Evolutionary conservation across 2,797 vertebrate species (phyloP), one percentile per base, ranked within the genome.

Genomic region (Hipposideros larvatus): DNA sequence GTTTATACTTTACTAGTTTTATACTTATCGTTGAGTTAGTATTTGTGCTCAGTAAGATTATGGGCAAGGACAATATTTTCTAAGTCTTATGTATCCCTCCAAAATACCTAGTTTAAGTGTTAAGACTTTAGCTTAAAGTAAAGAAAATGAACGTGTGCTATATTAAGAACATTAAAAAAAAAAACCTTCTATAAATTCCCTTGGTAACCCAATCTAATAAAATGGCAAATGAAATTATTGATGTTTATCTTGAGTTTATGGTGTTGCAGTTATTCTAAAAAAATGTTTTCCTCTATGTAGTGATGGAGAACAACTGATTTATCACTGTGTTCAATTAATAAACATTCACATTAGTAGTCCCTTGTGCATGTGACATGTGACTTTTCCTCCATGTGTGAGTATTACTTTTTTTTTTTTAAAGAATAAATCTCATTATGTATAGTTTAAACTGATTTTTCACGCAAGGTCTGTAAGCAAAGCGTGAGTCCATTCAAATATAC

Each of bases 391-490:
- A 37, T 63, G 18, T 93, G 4, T 14, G 48, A 51, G 14, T 51
- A 48, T n/a, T 73, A 80, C 2, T 8, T 14, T 55, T 1, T 89
- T 92, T 89, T 92, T 83, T 78, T 28, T 2, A 10, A 59, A 57
- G 5, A 89, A n/a, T 75, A 57, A 86, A 80, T 59, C 2, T 31
- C 70, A n/a, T 51, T 90, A n/a, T 46, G 16, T 92, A 41, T 19
- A 75, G 85, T 94, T 93, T 18, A 86, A 88, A 79, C n/a, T 79
- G 16, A 89, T 88, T 96, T 96, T 97, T 96, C 34, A 79, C 4
- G 21, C 26, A 19, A 73, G 80, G 15, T 73, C 26, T 90, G 2
- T 89, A 86, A 88, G 46, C 31, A 51, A 61, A 91, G 7, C 90
- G 7, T 90, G 90, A 78, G 59, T 68, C 4, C 78, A 66, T 86